Conservation (phyloP, 2,888 invertebrate genomes). For the Glyphotaelius pellucidus region DNA sequence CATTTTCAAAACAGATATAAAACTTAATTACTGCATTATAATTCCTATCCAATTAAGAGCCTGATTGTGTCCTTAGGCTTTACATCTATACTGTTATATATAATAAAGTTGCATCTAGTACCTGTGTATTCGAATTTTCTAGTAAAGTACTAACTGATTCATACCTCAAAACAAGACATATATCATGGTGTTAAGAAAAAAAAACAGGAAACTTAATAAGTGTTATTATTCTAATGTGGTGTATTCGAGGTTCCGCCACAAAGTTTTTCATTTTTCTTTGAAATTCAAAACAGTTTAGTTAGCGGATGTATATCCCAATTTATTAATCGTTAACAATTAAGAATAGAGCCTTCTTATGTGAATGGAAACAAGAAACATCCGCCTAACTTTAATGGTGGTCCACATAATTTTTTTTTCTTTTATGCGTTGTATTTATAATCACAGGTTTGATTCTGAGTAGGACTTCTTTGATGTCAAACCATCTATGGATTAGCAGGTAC, state of each 20-base stretch:
- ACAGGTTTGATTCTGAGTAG: neutral
- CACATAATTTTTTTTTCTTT: neutral
- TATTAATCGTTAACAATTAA: neutral
- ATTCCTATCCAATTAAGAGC: too few relatives aligned
- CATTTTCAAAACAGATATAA: too few relatives aligned
- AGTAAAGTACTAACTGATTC: too few relatives aligned
- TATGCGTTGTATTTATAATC: neutral
- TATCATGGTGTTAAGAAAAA: neutral
- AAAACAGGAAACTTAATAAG: neutral
- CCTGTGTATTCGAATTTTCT: too few relatives aligned
- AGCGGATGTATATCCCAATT: neutral
- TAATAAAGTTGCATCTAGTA: too few relatives aligned
- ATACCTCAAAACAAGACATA: neutral
- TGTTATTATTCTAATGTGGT: neutral
- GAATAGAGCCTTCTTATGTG: neutral
- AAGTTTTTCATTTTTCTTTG: neutral
- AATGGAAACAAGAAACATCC: neutral
- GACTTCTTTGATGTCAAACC: neutral
- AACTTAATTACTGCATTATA: too few relatives aligned
- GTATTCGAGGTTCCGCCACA: neutral
- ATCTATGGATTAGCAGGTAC: neutral
- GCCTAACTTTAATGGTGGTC: neutral
- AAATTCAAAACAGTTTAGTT: neutral
- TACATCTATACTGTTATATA: too few relatives aligned
- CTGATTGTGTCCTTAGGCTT: too few relatives aligned